phyloP scores from a whole-genome alignment of 1,140 invertebrate genomes.

The Trichoplusia ni region DNA sequence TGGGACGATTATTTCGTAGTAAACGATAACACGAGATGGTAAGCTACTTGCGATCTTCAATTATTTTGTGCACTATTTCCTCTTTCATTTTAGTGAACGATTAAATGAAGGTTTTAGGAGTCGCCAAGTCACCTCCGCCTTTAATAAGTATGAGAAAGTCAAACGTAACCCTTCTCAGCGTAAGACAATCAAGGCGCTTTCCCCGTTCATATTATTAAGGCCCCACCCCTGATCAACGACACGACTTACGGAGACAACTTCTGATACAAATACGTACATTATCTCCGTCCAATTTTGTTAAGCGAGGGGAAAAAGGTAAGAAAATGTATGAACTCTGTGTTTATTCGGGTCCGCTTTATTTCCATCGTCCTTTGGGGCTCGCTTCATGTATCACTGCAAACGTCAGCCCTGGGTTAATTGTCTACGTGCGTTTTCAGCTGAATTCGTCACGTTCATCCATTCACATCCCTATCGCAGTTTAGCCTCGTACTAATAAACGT shows the following conservation, averaged over 20 bases:
- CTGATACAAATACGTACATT: slow-evolving; percentile 28
- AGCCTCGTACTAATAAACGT: slow-evolving; percentile 29
- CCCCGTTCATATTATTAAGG: too few relatives aligned
- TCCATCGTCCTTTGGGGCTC: slow-evolving; percentile 37
- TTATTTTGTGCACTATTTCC: too few relatives aligned
- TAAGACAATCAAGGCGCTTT: too few relatives aligned
- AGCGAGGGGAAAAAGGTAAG: slow-evolving; percentile 37
- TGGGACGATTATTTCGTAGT: too few relatives aligned
- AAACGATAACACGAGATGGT: too few relatives aligned
- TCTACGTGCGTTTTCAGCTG: slow-evolving; percentile 66
- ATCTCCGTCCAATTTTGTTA: slow-evolving; percentile 36
- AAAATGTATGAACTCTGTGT: slow-evolving; percentile 39
- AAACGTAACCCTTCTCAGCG: too few relatives aligned
- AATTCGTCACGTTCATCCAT: slow-evolving; percentile 61
- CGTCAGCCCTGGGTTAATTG: slow-evolving; percentile 61
- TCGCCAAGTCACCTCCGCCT: too few relatives aligned
- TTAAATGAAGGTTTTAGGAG: too few relatives aligned
- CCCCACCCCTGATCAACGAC: slow-evolving; percentile 10
- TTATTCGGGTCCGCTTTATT: slow-evolving; percentile 48
- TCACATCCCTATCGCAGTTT: slow-evolving; percentile 34
- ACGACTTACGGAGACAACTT: slow-evolving; percentile 17
- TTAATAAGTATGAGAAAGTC: too few relatives aligned
- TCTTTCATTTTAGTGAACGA: too few relatives aligned
- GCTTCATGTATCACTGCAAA: slow-evolving; percentile 56
- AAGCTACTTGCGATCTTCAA: too few relatives aligned